Conservation (phyloP, 2,797 vertebrate species). For the Morus bassanus region DNA sequence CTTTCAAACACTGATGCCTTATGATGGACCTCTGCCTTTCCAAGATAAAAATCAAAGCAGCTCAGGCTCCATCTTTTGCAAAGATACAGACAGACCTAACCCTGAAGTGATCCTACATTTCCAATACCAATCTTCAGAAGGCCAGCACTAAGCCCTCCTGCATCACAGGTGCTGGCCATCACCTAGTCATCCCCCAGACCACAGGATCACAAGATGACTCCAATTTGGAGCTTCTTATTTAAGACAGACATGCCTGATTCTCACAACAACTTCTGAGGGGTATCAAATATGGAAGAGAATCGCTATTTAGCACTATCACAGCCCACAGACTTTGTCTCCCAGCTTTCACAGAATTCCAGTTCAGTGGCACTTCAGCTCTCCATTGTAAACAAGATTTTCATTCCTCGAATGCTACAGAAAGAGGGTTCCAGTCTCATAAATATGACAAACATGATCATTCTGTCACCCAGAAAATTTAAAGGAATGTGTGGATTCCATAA, state of each 20-base stretch:
- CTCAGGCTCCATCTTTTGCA: neutral
- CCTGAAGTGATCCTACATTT: neutral
- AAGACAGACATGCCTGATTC: neutral
- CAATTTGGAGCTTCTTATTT: neutral
- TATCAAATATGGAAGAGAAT: neutral
- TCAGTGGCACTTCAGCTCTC: slow-evolving; percentile 1
- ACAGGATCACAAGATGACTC: neutral
- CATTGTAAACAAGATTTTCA: neutral
- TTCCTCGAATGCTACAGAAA: neutral
- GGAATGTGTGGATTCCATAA: neutral
- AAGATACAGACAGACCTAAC: neutral
- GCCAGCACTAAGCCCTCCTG: neutral
- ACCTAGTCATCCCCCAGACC: neutral
- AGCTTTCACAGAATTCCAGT: neutral
- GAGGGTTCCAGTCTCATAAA: neutral
- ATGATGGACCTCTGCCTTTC: neutral
- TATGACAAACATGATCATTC: neutral
- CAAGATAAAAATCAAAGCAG: neutral
- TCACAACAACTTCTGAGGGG: neutral
- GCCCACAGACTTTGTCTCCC: neutral
- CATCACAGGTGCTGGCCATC: neutral
- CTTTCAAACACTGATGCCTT: neutral
- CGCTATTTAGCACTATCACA: neutral
- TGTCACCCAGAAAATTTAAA: neutral
- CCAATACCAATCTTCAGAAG: neutral